Conservation (phyloP, 2,113 vertebrate genomes). For the Phalacrocorax carbo region DNA sequence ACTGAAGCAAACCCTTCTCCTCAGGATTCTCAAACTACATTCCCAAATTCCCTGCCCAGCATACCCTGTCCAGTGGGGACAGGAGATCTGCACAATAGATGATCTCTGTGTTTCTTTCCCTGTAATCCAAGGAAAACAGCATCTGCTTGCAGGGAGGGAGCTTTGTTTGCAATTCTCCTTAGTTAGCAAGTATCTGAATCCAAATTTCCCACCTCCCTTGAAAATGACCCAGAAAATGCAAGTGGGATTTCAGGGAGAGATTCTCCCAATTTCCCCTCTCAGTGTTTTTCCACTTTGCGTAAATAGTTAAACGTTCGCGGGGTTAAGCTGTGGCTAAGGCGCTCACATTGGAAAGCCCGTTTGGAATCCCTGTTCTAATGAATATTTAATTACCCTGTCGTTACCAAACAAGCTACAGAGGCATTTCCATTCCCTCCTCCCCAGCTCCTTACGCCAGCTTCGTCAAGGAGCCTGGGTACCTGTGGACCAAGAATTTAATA, state of each 20-base stretch:
- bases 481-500: rapidly evolving
- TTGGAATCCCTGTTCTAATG: neutral
- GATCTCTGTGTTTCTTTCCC: neutral
- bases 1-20: neutral
- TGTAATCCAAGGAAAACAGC: neutral
- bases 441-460: too few species aligned
- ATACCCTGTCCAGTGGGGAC: neutral
- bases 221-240: neutral
- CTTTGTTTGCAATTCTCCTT: neutral
- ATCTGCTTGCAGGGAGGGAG: neutral
- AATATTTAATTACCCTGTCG: neutral
- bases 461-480: neutral
- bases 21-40: neutral
- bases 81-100: neutral
- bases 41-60: neutral
- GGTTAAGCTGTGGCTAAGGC: neutral
- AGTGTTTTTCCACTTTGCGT: neutral
- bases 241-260: neutral
- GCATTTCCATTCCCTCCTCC: neutral
- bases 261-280: neutral
- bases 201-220: neutral
- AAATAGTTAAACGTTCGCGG: neutral
- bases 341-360: neutral
- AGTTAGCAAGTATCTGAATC: neutral
- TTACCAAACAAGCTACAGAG: neutral